These are phyloP conservation scores for Pangasius djambal DNA, from an alignment of 2,797 vertebrate species.

Conservation along the genomic window DNA sequence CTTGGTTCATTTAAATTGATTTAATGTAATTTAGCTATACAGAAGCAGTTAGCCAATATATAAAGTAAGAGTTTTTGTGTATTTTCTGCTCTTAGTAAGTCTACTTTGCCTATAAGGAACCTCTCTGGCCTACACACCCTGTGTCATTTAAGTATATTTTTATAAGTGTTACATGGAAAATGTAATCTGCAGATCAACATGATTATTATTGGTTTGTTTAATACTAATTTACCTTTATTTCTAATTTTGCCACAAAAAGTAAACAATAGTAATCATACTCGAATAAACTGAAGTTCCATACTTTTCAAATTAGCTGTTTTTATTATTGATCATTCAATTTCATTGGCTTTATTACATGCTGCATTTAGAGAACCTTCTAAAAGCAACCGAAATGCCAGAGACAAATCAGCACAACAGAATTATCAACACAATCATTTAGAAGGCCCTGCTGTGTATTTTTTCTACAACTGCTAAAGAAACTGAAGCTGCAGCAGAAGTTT, in stretches of 20 bases:
- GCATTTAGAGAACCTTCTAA: neutral
- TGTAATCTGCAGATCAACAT: neutral
- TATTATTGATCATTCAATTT: neutral
- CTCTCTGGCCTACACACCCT: neutral
- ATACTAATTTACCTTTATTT: neutral
- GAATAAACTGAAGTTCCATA: neutral
- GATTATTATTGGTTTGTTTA: neutral
- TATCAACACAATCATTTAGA: neutral
- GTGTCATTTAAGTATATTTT: neutral
- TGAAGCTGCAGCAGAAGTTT: constrained; percentile 2
- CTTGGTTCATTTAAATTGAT: neutral
- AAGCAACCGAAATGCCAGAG: neutral
- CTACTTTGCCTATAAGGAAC: neutral
- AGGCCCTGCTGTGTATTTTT: neutral
- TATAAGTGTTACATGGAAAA: neutral
- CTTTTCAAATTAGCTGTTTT: neutral
- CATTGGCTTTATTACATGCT: neutral
- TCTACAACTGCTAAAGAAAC: neutral
- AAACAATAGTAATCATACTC: neutral
- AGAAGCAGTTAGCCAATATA: neutral
- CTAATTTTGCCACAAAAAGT: neutral
- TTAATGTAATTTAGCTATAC: neutral
- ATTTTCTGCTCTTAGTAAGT: neutral
- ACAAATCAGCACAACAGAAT: neutral
- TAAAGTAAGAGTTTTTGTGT: neutral